Evolutionary conservation across 64 coral and sea anemone genomes (phyloP).

Genomic region (Cladopsammia gracilis): DNA sequence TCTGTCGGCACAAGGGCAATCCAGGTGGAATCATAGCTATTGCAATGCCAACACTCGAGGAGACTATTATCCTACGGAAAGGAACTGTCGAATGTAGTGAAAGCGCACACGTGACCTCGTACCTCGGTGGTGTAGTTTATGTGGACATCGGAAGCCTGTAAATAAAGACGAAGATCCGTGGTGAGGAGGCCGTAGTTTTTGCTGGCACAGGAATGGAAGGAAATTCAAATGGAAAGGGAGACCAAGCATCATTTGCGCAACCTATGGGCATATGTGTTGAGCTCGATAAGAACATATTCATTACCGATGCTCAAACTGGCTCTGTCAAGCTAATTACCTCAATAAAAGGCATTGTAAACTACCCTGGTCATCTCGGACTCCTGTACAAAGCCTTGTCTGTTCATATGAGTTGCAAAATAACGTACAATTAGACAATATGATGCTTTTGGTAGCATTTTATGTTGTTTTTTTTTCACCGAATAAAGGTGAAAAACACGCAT

Average conservation of each 20-base stretch:
- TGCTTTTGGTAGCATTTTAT: too few relatives aligned
- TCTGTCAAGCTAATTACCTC: constrained; percentile 18
- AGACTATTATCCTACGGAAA: constrained; percentile 26
- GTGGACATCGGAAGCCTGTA: constrained; percentile 44
- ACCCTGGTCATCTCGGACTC: background rate
- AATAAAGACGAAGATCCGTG: constrained; percentile 31
- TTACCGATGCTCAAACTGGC: constrained; percentile 13
- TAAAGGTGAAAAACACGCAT: too few relatives aligned
- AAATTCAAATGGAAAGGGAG: constrained; percentile 17
- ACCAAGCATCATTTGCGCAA: background rate
- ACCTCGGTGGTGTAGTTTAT: constrained; percentile 20
- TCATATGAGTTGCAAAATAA: background rate
- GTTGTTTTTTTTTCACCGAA: too few relatives aligned
- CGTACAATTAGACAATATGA: too few relatives aligned
- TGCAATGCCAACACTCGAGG: constrained; percentile 44
- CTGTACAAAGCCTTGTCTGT: constrained; percentile 48
- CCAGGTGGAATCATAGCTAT: constrained; percentile 32
- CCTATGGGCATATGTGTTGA: constrained; percentile 25
- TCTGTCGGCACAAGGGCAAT: constrained; percentile 60
- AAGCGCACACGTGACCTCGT: constrained; percentile 58
- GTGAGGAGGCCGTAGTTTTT: background rate
- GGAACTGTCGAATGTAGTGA: constrained; percentile 50
- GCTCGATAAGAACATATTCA: too few relatives aligned
- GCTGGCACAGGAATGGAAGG: constrained; percentile 18
- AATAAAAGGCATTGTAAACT: constrained; percentile 10